phyloP scores from a whole-genome alignment of 2,113 vertebrate species.

The Alexandromys fortis region DNA sequence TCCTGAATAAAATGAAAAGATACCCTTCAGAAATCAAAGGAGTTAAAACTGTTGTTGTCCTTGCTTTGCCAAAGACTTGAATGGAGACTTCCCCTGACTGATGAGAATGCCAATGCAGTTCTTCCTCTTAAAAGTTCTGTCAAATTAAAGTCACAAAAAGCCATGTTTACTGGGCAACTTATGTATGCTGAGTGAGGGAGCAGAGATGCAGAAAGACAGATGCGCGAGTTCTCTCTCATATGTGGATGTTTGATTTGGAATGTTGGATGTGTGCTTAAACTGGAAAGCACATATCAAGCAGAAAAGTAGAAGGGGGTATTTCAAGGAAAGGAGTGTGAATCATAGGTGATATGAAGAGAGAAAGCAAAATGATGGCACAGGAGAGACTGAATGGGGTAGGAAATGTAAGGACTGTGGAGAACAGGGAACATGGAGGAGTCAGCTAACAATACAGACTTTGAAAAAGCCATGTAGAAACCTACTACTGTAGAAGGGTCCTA shows the following conservation, averaged over 20 bases:
- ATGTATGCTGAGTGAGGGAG: not conserved
- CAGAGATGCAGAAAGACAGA: too few species aligned
- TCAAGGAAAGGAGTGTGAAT: too few species aligned
- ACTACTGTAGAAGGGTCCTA: not conserved
- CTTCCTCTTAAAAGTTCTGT: conserved; percentile 61
- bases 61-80: not conserved
- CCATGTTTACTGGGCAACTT: not conserved
- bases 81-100: not conserved
- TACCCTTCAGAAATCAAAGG: conserved; percentile 50
- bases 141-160: conserved; percentile 40
- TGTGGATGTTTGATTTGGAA: not conserved
- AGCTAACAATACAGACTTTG: not conserved
- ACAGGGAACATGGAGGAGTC: too few species aligned
- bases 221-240: too few species aligned
- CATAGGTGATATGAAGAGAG: too few species aligned
- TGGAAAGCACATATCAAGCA: too few species aligned
- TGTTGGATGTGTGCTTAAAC: not conserved
- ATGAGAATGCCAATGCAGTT: conserved; percentile 39
- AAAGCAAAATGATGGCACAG: not conserved
- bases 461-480: not conserved
- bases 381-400: not conserved
- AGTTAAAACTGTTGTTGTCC: conserved; percentile 57
- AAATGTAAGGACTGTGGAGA: not conserved
- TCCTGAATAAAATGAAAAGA: conserved; percentile 7
- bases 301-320: too few species aligned